Base-by-base conservation (phyloP, 2,888 invertebrate genomes). In the Cryptus armator region DNA sequence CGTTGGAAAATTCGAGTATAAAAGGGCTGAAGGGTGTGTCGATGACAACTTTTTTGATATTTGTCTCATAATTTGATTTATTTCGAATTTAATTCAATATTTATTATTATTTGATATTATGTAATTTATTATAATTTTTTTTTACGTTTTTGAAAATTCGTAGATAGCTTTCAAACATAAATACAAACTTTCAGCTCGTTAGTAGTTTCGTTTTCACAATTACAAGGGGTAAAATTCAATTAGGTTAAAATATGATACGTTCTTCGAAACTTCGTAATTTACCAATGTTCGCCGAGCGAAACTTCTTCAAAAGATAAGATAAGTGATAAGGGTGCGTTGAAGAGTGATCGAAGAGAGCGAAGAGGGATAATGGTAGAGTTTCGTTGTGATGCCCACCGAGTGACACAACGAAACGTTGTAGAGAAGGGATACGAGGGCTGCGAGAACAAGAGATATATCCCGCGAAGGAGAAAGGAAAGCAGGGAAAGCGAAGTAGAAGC, bases 311-410 rank as follows among this genome's bases (percentile, higher is more conserved):
- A 62, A 71, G 71, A 81, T 81, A 85, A 87, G 81, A 75, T 81
- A 84, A 81, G 77, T 78, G 84, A 85, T 82, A 82, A 85, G 78
- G 82, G 86, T 86, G 86, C 82, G 86, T 86, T 82, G 87, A 86
- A 86, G 87, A 70, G 74, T 70, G 82, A 80, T 82, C 79, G 86
- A 80, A 79, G 81, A 81, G 72, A 71, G 67, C 70, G 71, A 53
- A 81, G 48, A 70, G 74, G 85, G 78, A 80, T 66, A 76, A 86
- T 68, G 75, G 76, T 70, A 53, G 37, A 74, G 66, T 68, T 14
- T 85, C 82, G 84, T 75, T 79, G 70, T 10, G 86, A 88, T 85
- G 51, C 66, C 37, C 16, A 48, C 84, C 66, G 74, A 79, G 81
- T 83, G 86, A 77, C 80, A 72, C 72, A 44, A 72, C 37, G 71